These are phyloP conservation scores for Caenorhabditis elegans DNA, from an alignment of 1,140 invertebrate species.

Conservation along the genomic window DNA sequence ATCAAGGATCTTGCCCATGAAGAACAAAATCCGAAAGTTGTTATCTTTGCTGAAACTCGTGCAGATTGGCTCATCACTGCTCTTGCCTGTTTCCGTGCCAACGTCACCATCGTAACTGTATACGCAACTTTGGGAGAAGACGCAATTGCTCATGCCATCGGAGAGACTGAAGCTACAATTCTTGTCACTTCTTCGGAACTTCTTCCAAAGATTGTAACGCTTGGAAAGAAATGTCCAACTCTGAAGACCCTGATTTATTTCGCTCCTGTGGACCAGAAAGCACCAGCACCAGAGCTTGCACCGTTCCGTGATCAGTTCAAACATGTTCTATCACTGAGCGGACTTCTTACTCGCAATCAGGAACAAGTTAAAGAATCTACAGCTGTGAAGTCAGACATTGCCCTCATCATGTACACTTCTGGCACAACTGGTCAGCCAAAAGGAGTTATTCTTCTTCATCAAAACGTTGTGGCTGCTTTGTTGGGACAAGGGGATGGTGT, in stretches of 20 bases:
- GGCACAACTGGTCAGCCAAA: slow-evolving; percentile 32
- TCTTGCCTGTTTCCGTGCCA: slow-evolving; percentile 88
- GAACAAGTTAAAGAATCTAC: slow-evolving; percentile 16
- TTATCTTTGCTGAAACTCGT: slow-evolving; percentile 93
- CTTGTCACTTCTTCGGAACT: slow-evolving; percentile 40
- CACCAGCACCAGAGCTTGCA: background rate
- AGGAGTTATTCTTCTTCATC: slow-evolving; percentile 69
- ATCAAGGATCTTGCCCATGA: slow-evolving; percentile 73
- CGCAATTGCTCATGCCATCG: slow-evolving; percentile 39
- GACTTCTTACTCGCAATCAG: background rate
- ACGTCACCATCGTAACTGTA: slow-evolving; percentile 88
- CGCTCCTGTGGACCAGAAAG: slow-evolving; percentile 19
- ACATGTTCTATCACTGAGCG: slow-evolving; percentile 35
- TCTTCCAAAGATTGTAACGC: slow-evolving; percentile 37
- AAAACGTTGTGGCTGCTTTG: slow-evolving; percentile 34
- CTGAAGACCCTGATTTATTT: slow-evolving; percentile 44
- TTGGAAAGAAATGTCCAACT: slow-evolving; percentile 36
- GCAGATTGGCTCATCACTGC: slow-evolving; percentile 94
- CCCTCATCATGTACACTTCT: slow-evolving; percentile 38
- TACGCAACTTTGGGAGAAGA: slow-evolving; percentile 89
- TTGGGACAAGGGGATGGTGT: slow-evolving; percentile 35
- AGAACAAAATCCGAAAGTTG: slow-evolving; percentile 72
- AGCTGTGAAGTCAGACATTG: slow-evolving; percentile 13
- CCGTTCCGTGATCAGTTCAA: slow-evolving; percentile 31
- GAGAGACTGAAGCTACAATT: slow-evolving; percentile 41